Evolutionary conservation across 2,888 invertebrate species (phyloP), one percentile per base, ranked within the genome.

Genomic region (Orthonychiurus folsomi): DNA sequence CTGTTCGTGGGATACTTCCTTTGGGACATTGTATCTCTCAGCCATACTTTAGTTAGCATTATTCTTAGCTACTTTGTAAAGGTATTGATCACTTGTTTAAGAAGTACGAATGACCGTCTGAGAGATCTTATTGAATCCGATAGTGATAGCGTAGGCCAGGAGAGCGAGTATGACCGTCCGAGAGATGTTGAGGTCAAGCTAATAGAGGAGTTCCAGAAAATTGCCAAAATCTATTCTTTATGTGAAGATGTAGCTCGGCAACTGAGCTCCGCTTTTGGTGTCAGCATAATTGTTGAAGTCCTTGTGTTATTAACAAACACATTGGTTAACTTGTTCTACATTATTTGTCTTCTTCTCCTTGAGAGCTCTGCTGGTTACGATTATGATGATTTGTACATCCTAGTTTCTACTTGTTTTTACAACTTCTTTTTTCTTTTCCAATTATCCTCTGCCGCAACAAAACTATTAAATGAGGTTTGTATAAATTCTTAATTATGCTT

Each of bases 241-340:
- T 5, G 9, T 23, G 9, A 52, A 52, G 5, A 5, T 23, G 20
- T 52, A 9, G 20, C 24, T 9, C 5, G 5, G 5, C 5, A 52
- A 9, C n/a, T 52, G n/a, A n/a, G 24, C 24, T 21, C 24, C 5
- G 24, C 52, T 12, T 52, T 52, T 23, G 52, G 52, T 12, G 20
- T 52, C 52, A 52, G 21, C 21, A 12, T 52, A 21, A 23, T 52
- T 12, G 52, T 52, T 20, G 52, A 52, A 52, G 52, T 52, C 21
- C 52, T 52, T 52, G 52, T 52, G 5, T 20, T 52, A 23, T 9
- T 52, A 20, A 20, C 12, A 20, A 52, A 52, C 52, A 52, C 52
- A 5, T 23, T 52, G 5, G 24, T 52, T 5, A 52, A 52, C 20
- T 20, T 52, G n/a, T 52, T 21, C n/a, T 52, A 12, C n/a, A 52